Conservation (phyloP, 2,113 vertebrate species). For the Phylloscopus trochilus region DNA sequence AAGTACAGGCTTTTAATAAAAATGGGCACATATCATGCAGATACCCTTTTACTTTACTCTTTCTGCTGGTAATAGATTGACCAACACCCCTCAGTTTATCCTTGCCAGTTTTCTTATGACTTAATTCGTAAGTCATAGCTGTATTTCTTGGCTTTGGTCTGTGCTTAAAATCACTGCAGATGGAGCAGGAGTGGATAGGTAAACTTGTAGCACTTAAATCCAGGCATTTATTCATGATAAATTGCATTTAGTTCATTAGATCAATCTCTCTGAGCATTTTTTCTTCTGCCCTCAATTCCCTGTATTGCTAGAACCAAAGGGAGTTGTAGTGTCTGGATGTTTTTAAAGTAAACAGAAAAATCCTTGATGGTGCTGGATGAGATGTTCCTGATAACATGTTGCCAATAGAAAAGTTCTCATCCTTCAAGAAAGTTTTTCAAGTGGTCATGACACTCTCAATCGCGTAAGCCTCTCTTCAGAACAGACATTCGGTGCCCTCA, state of each 20-base stretch:
- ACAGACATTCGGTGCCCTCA: slow-evolving; percentile 55
- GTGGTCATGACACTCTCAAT: slow-evolving; percentile 62
- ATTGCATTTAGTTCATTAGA: slow-evolving; percentile 4
- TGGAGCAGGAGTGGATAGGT: background rate
- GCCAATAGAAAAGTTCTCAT: slow-evolving; percentile 66
- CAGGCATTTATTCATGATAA: background rate
- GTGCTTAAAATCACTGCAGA: background rate
- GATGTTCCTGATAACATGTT: slow-evolving; percentile 64
- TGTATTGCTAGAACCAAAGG: slow-evolving; percentile 17
- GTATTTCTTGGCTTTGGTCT: background rate
- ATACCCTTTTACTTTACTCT: background rate
- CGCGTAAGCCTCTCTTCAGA: slow-evolving; percentile 27
- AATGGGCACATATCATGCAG: background rate
- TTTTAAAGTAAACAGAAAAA: slow-evolving; percentile 68
- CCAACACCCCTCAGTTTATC: background rate
- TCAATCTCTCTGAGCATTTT: background rate
- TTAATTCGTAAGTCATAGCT: background rate
- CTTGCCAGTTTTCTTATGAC: background rate
- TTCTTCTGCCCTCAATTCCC: background rate
- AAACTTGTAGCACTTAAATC: background rate
- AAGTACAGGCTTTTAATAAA: background rate
- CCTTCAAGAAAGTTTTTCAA: slow-evolving; percentile 62
- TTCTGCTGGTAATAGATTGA: background rate
- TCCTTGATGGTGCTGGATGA: slow-evolving; percentile 52
- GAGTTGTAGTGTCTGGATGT: slow-evolving; percentile 41